These are phyloP conservation scores for Pelochelys cantorii DNA, from an alignment of 2,797 vertebrate genomes.

Conservation along the genomic window DNA sequence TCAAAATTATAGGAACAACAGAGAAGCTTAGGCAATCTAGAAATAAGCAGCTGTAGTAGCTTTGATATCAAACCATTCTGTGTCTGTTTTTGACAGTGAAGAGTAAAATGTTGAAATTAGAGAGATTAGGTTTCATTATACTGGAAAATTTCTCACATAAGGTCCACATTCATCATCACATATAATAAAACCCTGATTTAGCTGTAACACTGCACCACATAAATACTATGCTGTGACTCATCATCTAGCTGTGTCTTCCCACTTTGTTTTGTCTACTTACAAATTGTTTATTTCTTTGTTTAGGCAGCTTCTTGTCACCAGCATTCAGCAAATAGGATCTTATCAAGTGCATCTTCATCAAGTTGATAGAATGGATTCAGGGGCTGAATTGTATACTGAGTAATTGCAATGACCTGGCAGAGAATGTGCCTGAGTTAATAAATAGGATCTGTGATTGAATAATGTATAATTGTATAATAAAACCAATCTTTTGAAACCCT, in stretches of 20 bases:
- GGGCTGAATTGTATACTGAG: constrained; percentile 43
- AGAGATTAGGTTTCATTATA: constrained; percentile 56
- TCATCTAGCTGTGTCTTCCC: constrained; percentile 22
- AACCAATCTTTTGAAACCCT: constrained; percentile 32
- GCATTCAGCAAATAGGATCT: constrained; percentile 61
- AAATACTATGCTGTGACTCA: constrained; percentile 44
- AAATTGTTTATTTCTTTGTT: constrained; percentile 19
- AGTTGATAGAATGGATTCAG: constrained; percentile 27
- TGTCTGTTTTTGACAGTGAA: neutral
- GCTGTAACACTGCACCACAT: neutral
- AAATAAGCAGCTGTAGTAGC: neutral
- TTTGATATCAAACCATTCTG: neutral
- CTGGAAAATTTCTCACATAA: constrained; percentile 21
- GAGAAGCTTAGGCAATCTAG: constrained; percentile 1
- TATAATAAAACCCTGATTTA: constrained; percentile 52
- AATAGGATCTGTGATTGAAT: constrained; percentile 45
- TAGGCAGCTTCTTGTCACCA: constrained; percentile 26
- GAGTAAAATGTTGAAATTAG: constrained; percentile 28
- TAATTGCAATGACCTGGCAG: constrained; percentile 57
- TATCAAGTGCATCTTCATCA: constrained; percentile 28
- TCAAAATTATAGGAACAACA: neutral
- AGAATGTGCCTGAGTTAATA: constrained; percentile 46
- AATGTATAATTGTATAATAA: constrained; percentile 46
- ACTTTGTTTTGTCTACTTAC: constrained; percentile 41
- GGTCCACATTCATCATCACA: constrained; percentile 34